phyloP scores from a whole-genome alignment of 1,140 invertebrate species.

The Drosophila truncata region DNA sequence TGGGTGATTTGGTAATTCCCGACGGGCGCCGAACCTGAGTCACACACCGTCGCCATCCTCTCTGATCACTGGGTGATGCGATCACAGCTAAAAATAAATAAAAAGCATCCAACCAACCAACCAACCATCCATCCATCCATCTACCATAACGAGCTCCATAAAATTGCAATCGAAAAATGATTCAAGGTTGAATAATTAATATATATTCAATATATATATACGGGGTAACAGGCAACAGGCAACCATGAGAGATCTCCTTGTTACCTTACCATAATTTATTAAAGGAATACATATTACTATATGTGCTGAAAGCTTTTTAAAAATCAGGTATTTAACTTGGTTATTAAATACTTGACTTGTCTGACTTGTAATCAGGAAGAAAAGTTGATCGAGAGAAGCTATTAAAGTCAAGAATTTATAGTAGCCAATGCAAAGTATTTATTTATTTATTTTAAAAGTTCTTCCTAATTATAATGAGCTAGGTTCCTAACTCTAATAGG shows the following conservation, averaged over 20 bases:
- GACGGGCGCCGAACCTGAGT: conserved; percentile 28
- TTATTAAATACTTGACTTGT: background rate
- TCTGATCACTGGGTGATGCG: conserved; percentile 26
- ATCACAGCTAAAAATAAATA: conserved; percentile 48
- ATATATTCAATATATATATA: conserved; percentile 20
- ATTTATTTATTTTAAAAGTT: too few relatives aligned
- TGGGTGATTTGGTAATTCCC: conserved; percentile 25
- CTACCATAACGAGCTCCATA: background rate
- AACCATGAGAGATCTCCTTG: conserved; percentile 1
- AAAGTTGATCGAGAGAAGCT: background rate
- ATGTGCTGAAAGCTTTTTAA: background rate
- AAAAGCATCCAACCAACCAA: too few relatives aligned
- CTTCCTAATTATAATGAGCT: too few relatives aligned
- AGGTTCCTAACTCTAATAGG: too few relatives aligned
- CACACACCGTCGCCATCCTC: conserved; percentile 41
- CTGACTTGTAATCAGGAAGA: background rate
- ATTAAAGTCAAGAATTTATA: background rate
- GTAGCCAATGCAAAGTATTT: background rate
- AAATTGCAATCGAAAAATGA: conserved; percentile 32
- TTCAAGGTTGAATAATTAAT: conserved; percentile 42
- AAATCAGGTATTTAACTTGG: conserved; percentile 3
- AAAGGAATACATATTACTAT: background rate
- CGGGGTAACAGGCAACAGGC: background rate
- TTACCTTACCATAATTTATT: conserved; percentile 6
- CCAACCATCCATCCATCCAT: conserved; percentile 1